Evolutionary conservation across 2,888 invertebrate species (phyloP).

Genomic region (Neocrepidodera transversa): DNA sequence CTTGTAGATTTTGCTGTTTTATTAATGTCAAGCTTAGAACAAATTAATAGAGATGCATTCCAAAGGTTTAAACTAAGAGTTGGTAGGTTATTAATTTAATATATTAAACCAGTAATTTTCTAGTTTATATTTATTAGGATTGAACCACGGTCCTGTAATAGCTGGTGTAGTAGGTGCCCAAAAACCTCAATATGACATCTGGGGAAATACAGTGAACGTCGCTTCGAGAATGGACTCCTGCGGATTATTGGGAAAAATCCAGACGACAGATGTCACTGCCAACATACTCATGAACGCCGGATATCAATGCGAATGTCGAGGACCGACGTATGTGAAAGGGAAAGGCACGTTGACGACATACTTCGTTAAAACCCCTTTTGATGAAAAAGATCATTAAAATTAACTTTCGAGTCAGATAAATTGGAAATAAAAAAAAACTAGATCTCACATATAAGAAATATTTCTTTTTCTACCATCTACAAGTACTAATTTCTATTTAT

Average conservation of each 20-base stretch:
- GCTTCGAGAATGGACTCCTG: conserved; percentile 98
- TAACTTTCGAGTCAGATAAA: too few species aligned
- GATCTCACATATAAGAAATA: too few species aligned
- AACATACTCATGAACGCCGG: conserved; percentile 84
- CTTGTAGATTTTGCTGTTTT: conserved; percentile 95
- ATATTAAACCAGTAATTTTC: background rate
- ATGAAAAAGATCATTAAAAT: conserved; percentile 57
- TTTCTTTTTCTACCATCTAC: too few species aligned
- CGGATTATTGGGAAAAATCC: conserved; percentile 81
- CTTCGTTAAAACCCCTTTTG: conserved; percentile 86
- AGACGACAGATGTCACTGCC: conserved; percentile 84
- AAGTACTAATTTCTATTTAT: too few species aligned
- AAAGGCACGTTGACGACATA: conserved; percentile 91
- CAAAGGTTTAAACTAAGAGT: conserved; percentile 94
- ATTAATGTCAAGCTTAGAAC: conserved; percentile 90
- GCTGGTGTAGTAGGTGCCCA: conserved; percentile 97
- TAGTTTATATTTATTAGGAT: conserved; percentile 63
- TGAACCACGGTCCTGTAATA: conserved; percentile 91
- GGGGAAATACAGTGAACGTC: conserved; percentile 98
- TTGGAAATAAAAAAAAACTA: too few species aligned
- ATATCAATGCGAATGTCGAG: conserved; percentile 88
- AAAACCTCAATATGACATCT: conserved; percentile 98
- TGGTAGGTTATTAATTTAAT: conserved; percentile 65
- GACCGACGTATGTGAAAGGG: conserved; percentile 93
- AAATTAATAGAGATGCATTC: conserved; percentile 95